Percentiles rank a stretch among this genome's conserved stretches.
Conservation (phyloP, 2,797 vertebrate genomes). For the Cossypha caffra region DNA sequence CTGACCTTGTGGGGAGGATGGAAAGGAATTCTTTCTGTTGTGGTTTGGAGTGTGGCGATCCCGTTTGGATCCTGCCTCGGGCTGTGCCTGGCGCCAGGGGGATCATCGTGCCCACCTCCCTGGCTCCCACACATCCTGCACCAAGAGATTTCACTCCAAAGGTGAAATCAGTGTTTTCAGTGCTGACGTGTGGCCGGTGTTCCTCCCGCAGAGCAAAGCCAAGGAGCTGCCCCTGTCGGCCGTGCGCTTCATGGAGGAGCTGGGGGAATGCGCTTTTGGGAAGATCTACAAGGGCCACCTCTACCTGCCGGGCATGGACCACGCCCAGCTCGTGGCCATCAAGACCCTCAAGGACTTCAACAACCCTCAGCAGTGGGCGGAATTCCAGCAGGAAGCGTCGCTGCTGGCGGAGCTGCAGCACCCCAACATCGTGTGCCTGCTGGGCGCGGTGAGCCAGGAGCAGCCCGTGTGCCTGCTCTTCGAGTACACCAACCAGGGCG, state of each 20-base stretch:
- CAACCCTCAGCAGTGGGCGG: constrained; percentile 90
- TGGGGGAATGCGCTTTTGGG: constrained; percentile 90
- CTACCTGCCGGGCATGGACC: constrained; percentile 97
- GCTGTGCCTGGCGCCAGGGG: not conserved
- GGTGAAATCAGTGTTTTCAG: rapidly evolving
- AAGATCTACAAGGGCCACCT: constrained; percentile 99
- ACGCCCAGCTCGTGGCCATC: constrained; percentile 94
- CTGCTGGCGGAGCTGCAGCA: constrained; percentile 93
- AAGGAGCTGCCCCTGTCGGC: constrained; percentile 96
- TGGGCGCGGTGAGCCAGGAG: constrained; percentile 95
- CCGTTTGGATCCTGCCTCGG: rapidly evolving
- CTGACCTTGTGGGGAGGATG: not conserved
- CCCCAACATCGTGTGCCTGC: constrained; percentile 91
- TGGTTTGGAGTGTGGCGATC: not conserved
- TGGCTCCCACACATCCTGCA: not conserved
- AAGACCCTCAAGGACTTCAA: constrained; percentile 95
- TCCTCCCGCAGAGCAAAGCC: constrained; percentile 87
- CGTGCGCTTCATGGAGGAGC: constrained; percentile 97
- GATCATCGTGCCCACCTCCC: rapidly evolving
- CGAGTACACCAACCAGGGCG: constrained; percentile 93
- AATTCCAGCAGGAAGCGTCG: constrained; percentile 94
- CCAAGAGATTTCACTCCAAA: rapidly evolving
- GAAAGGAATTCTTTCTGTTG: not conserved
- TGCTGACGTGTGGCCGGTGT: not conserved
- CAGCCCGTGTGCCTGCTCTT: constrained; percentile 96